A percentile compares a stretch with the other conserved stretches of the same genome.
Evolutionary conservation across 2,888 invertebrate genomes (phyloP).

Genomic region (Priocnemis perturbator): DNA sequence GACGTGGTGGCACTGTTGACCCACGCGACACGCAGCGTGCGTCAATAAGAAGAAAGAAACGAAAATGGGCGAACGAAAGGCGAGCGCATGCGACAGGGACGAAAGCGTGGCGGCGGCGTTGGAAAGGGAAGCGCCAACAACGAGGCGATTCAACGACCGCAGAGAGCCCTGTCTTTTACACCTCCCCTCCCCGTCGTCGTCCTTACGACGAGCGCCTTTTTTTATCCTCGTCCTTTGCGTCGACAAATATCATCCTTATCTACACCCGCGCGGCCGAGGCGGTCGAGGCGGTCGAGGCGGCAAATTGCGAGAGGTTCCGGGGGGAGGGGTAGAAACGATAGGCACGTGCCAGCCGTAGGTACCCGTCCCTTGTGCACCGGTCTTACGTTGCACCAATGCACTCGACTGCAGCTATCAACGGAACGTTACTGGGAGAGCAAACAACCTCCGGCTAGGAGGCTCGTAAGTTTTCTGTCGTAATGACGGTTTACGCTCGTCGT

Average conservation of each 20-base stretch:
- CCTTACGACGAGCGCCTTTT: constrained; percentile 29
- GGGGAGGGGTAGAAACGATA: constrained; percentile 29
- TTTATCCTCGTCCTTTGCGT: constrained; percentile 23
- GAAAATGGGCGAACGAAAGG: constrained; percentile 19
- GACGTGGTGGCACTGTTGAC: no score
- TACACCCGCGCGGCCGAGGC: constrained; percentile 46
- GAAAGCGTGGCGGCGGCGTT: neutral
- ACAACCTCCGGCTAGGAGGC: neutral
- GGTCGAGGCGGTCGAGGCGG: constrained; percentile 30
- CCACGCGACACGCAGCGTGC: neutral
- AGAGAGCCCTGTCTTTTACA: constrained; percentile 9
- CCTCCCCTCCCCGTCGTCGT: neutral
- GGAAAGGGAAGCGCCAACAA: constrained; percentile 50
- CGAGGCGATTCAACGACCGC: constrained; percentile 58
- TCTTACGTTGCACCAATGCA: constrained; percentile 4
- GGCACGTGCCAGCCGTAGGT: constrained; percentile 49
- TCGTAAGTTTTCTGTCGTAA: neutral
- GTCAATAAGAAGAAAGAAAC: constrained; percentile 16
- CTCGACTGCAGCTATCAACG: neutral
- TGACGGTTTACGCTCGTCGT: no score
- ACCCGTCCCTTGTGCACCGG: constrained; percentile 8
- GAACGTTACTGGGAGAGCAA: neutral
- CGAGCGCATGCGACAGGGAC: constrained; percentile 16
- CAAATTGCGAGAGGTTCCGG: constrained; percentile 40
- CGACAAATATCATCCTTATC: constrained; percentile 51